Evolutionary conservation across 2,888 invertebrate species (phyloP).

Genomic region (Athrips mouffetella): DNA sequence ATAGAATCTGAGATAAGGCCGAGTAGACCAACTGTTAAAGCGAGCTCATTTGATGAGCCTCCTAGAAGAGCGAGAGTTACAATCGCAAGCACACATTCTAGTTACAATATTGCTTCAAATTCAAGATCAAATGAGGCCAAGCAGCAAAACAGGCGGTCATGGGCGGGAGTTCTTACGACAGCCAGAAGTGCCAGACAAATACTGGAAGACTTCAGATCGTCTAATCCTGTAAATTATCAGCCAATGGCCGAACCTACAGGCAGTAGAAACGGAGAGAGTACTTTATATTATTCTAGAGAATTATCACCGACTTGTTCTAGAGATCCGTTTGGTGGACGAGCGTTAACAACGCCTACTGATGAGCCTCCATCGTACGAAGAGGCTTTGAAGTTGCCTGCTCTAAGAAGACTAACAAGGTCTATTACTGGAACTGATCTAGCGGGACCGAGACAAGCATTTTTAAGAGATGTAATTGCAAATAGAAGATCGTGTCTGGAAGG

Average conservation of each 20-base stretch:
- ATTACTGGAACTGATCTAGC: slow-evolving; percentile 77
- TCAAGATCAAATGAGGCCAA: slow-evolving; percentile 55
- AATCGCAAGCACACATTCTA: slow-evolving; percentile 63
- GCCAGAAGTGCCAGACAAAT: slow-evolving; percentile 65
- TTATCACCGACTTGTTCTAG: slow-evolving; percentile 74
- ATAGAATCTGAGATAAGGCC: slow-evolving; percentile 52
- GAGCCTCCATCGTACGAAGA: slow-evolving; percentile 82
- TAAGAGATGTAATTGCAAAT: slow-evolving; percentile 70
- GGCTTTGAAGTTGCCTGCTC: slow-evolving; percentile 79
- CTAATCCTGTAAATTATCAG: slow-evolving; percentile 52
- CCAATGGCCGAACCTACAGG: slow-evolving; percentile 54
- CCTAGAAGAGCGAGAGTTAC: slow-evolving; percentile 51
- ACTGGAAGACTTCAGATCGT: slow-evolving; percentile 59
- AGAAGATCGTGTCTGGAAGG: slow-evolving; percentile 71
- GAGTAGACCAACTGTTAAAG: slow-evolving; percentile 51
- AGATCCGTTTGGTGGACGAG: slow-evolving; percentile 80
- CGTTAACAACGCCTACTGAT: slow-evolving; percentile 75
- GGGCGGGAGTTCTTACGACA: slow-evolving; percentile 65
- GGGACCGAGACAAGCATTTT: slow-evolving; percentile 69
- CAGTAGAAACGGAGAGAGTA: slow-evolving; percentile 46
- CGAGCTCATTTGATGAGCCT: slow-evolving; percentile 67
- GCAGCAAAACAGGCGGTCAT: slow-evolving; percentile 63
- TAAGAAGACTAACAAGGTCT: slow-evolving; percentile 78
- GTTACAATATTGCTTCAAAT: slow-evolving; percentile 53
- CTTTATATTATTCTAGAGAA: slow-evolving; percentile 62